These are phyloP conservation scores for Gymnobelideus leadbeateri DNA, from an alignment of 2,113 vertebrate genomes.

Conservation along the genomic window DNA sequence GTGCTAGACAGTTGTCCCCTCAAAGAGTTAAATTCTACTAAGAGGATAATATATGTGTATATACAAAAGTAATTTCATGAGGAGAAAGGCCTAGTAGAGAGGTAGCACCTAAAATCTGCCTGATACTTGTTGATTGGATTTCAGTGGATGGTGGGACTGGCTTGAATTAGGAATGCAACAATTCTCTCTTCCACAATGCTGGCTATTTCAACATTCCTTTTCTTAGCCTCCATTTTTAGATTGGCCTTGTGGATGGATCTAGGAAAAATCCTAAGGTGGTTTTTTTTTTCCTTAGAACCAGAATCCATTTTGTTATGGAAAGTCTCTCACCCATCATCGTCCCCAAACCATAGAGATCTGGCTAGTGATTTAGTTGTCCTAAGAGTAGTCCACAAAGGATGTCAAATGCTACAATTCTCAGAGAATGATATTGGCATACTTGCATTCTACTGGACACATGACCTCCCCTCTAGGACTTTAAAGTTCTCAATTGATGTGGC, in stretches of 20 bases:
- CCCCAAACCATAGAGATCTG: background rate
- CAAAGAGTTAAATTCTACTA: background rate
- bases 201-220: background rate
- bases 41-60: background rate
- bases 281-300: background rate
- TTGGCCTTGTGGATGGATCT: background rate
- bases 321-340: background rate
- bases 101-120: background rate
- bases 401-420: background rate
- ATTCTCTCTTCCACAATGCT: background rate
- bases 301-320: background rate
- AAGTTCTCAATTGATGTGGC: too few species aligned
- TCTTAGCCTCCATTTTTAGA: background rate
- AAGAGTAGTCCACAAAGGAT: background rate
- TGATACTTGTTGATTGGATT: background rate
- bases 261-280: background rate
- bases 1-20: background rate
- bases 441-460: background rate
- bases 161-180: background rate
- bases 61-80: background rate
- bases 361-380: background rate
- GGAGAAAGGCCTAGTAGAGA: background rate
- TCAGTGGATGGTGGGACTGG: background rate
- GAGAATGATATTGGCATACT: background rate
- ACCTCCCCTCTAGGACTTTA: background rate